Conservation (phyloP, 2,113 vertebrate genomes). For the Murina feae region DNA sequence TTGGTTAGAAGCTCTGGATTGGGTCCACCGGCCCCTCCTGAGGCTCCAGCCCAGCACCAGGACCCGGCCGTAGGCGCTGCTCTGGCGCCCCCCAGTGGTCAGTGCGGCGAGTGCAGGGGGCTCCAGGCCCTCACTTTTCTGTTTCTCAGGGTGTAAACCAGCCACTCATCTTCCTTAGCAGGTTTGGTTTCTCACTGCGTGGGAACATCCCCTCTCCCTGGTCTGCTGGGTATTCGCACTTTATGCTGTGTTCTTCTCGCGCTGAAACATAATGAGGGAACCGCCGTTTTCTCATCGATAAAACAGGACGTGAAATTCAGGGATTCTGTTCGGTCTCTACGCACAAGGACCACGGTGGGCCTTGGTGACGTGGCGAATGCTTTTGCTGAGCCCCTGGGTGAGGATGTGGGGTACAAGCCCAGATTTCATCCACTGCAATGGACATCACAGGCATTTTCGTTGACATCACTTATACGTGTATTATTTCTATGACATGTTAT, state of each 20-base stretch:
- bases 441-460: not conserved
- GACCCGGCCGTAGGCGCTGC: slow-evolving; percentile 51
- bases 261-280: not conserved
- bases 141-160: not conserved
- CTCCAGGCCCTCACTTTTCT: not conserved
- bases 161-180: not conserved
- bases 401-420: not conserved
- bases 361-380: fast-evolving
- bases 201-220: no score
- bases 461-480: not conserved
- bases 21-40: not conserved
- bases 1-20: not conserved
- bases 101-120: fast-evolving
- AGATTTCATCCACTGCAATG: not conserved
- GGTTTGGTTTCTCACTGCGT: fast-evolving
- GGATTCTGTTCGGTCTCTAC: not conserved
- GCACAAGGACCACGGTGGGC: fast-evolving
- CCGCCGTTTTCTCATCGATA: not conserved
- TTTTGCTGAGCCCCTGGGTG: fast-evolving
- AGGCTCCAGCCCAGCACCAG: fast-evolving
- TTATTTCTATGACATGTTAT: not conserved
- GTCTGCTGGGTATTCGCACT: not conserved
- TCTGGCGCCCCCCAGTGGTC: slow-evolving; percentile 76
- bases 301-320: not conserved
- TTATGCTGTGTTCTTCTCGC: not conserved